Evolutionary conservation across 2,888 invertebrate species (phyloP).

Genomic region (Xylophagus ater): DNA sequence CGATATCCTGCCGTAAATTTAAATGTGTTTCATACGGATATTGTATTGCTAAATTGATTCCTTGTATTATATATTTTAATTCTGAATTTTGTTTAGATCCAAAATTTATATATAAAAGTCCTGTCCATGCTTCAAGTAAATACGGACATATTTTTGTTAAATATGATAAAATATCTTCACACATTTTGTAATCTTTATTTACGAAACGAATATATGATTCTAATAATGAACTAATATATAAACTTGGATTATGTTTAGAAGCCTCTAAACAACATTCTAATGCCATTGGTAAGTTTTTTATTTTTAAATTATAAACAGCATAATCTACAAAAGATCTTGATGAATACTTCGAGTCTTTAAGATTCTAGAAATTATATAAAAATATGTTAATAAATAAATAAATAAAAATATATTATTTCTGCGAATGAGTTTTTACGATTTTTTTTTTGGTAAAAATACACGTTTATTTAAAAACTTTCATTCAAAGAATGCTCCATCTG

Average conservation of each 20-base stretch:
- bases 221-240: conserved; percentile 5
- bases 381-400: not conserved
- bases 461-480: no score
- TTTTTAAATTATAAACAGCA: conserved; percentile 8
- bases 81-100: not conserved
- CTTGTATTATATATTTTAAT: not conserved
- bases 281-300: conserved; percentile 6
- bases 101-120: not conserved
- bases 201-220: conserved; percentile 10
- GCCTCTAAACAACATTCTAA: conserved; percentile 10
- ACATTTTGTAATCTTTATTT: conserved; percentile 3
- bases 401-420: no score
- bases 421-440: no score
- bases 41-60: not conserved
- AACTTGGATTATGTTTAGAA: conserved; percentile 1
- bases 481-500: no score
- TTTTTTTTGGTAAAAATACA: no score
- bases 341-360: conserved; percentile 5
- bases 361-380: conserved; percentile 11
- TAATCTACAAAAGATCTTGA: conserved; percentile 6
- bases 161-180: conserved; percentile 8
- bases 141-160: conserved; percentile 4
- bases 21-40: conserved; percentile 5
- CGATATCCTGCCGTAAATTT: conserved; percentile 4
- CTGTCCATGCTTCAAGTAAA: conserved; percentile 12